Conservation (phyloP, 2,888 invertebrate species). For the Aproaerema taeniolella region DNA sequence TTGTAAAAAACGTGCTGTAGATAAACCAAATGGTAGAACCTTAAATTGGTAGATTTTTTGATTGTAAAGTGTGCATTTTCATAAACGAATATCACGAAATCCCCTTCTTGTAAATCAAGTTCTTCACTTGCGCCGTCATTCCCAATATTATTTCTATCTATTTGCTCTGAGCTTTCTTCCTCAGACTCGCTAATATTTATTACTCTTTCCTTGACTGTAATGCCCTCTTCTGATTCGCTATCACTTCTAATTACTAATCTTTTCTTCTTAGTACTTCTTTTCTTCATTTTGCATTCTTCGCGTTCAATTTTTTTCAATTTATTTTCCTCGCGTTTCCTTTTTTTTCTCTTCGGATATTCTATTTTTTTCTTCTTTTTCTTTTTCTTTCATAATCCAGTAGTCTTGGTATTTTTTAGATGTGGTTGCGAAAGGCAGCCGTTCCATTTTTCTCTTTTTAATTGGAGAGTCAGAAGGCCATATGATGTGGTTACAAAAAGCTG, state of each 20-base stretch:
- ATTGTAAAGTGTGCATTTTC: not conserved
- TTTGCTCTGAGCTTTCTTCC: not conserved
- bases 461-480: conserved; percentile 5
- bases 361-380: not conserved
- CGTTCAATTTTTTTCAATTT: not conserved
- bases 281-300: too few species aligned
- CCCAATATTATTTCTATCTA: not conserved
- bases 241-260: not conserved
- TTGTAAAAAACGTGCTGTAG: too few species aligned
- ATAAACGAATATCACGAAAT: conserved; percentile 1
- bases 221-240: not conserved
- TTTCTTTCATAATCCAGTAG: not conserved
- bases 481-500: conserved; percentile 2
- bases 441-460: conserved; percentile 1
- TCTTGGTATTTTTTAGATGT: conserved; percentile 2
- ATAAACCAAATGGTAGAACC: too few species aligned
- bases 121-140: too few species aligned
- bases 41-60: too few species aligned
- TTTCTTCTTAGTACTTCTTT: not conserved
- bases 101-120: not conserved
- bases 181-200: not conserved
- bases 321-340: not conserved
- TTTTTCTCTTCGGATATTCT: too few species aligned
- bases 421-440: conserved; percentile 1
- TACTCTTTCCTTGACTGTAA: not conserved